Conservation (phyloP, 2,113 vertebrate species). For the Nibea coibor region DNA sequence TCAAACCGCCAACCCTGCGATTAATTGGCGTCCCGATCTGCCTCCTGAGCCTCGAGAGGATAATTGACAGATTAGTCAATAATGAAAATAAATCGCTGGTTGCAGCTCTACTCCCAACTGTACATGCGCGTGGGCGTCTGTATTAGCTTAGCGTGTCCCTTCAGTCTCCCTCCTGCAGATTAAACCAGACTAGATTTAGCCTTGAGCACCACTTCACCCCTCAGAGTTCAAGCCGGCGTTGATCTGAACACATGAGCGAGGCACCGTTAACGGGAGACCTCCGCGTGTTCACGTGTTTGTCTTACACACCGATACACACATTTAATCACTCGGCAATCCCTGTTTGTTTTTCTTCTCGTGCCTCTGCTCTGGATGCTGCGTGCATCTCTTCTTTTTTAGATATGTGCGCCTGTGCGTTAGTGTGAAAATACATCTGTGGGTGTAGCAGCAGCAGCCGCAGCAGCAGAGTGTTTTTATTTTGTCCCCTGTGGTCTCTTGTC, state of each 20-base stretch:
- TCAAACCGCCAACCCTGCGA: background rate
- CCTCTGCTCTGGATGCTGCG: slow-evolving; percentile 5
- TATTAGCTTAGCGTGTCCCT: slow-evolving; percentile 24
- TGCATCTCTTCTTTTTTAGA: slow-evolving; percentile 1
- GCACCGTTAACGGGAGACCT: slow-evolving; percentile 11
- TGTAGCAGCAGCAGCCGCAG: slow-evolving; percentile 34
- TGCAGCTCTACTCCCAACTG: slow-evolving; percentile 15
- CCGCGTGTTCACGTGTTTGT: background rate
- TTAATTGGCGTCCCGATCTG: slow-evolving; percentile 25
- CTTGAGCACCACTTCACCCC: slow-evolving; percentile 42
- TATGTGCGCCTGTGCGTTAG: slow-evolving; percentile 16
- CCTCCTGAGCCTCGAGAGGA: slow-evolving; percentile 11
- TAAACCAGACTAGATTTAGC: slow-evolving; percentile 28
- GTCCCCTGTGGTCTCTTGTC: slow-evolving; percentile 51
- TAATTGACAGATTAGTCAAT: slow-evolving; percentile 60
- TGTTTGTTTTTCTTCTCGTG: background rate
- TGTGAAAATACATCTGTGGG: slow-evolving; percentile 41
- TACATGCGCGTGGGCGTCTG: background rate
- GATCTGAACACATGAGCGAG: slow-evolving; percentile 31
- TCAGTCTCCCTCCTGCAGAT: slow-evolving; percentile 40
- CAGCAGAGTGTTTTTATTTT: slow-evolving; percentile 58
- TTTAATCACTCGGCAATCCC: background rate
- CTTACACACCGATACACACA: slow-evolving; percentile 8
- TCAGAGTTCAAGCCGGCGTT: slow-evolving; percentile 8
- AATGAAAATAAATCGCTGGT: slow-evolving; percentile 36